These are phyloP conservation scores for Deroptyus accipitrinus DNA, from an alignment of 2,113 vertebrate genomes.

Conservation along the genomic window DNA sequence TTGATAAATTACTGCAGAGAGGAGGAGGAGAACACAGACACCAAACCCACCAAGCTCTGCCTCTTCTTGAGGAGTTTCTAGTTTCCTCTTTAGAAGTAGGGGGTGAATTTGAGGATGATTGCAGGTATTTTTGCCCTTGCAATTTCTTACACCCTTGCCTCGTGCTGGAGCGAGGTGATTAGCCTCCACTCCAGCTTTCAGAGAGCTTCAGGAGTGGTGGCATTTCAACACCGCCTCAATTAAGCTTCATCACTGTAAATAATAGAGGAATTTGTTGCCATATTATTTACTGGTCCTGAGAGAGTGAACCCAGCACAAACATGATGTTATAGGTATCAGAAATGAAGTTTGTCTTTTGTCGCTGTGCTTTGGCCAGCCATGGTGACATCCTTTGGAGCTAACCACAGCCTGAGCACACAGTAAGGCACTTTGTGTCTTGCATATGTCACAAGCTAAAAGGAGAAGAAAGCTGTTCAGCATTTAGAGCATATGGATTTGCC, in stretches of 20 bases:
- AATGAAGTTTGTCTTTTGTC: not conserved
- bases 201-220: not conserved
- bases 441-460: not conserved
- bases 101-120: not conserved
- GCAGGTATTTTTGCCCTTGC: not conserved
- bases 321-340: fast-evolving
- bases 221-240: not conserved
- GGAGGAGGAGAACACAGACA: not conserved
- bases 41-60: not conserved
- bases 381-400: not conserved
- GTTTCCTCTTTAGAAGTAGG: not conserved
- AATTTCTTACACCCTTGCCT: not conserved
- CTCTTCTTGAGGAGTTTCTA: not conserved
- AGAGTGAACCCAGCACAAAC: not conserved
- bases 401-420: fast-evolving
- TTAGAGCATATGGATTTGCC: fast-evolving
- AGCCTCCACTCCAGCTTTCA: not conserved
- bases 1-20: constrained; percentile 10
- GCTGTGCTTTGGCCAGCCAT: not conserved
- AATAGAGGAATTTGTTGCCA: not conserved
- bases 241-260: not conserved
- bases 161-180: not conserved
- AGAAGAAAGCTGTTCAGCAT: not conserved
- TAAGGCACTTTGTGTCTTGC: not conserved
- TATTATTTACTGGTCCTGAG: not conserved